Evolutionary conservation across 2,113 vertebrate species (phyloP).

Genomic region (Sander vitreus): DNA sequence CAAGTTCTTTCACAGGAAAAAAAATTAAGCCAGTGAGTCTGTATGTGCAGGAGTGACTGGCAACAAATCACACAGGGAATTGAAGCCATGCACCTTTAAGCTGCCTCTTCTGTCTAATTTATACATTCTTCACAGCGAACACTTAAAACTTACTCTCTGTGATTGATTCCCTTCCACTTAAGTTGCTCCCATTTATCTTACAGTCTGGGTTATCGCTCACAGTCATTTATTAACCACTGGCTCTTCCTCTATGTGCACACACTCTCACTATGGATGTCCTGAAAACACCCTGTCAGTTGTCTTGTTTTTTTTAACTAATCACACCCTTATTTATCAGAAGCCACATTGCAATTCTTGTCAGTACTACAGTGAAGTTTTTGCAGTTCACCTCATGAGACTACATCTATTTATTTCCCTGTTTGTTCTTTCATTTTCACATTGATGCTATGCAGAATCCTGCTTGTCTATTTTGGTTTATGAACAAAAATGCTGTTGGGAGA

Average conservation of each 20-base stretch:
- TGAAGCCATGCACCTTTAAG: conserved; percentile 47
- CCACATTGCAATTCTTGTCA: conserved; percentile 4
- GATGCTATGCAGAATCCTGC: conserved; percentile 20
- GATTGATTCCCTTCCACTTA: conserved; percentile 61
- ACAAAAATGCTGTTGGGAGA: conserved; percentile 2
- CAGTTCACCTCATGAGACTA: background rate
- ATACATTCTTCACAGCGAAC: conserved; percentile 51
- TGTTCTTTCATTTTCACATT: conserved; percentile 22
- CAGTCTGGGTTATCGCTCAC: conserved; percentile 31
- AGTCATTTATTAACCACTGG: conserved; percentile 54
- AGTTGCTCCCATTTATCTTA: conserved; percentile 61
- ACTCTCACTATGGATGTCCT: conserved; percentile 2
- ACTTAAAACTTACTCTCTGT: conserved; percentile 52
- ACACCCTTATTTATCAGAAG: conserved; percentile 6
- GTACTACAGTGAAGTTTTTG: background rate
- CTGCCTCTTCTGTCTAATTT: conserved; percentile 53
- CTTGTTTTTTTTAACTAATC: conserved; percentile 13
- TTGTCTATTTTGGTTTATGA: conserved; percentile 28
- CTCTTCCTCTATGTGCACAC: conserved; percentile 33
- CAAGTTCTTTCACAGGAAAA: conserved; percentile 37
- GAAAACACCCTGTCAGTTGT: conserved; percentile 10
- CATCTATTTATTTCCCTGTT: conserved; percentile 29
- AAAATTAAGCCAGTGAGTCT: conserved; percentile 26
- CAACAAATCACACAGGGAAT: conserved; percentile 42
- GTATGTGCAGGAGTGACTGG: conserved; percentile 20